Conservation (phyloP, 2,888 invertebrate species). For the Drosophila paranaensis region DNA sequence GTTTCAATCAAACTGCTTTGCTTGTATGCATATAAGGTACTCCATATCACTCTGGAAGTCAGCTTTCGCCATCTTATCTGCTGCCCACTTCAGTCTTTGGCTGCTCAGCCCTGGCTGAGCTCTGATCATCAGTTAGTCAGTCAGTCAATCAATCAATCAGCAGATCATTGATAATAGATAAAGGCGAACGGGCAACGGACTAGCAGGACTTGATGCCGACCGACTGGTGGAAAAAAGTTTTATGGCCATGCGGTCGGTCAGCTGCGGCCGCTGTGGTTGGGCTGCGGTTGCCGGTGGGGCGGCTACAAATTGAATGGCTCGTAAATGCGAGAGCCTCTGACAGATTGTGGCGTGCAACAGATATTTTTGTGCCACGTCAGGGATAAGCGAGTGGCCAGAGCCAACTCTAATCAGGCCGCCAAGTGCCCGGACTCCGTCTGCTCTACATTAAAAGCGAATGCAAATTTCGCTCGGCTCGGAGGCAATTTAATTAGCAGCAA, state of each 20-base stretch:
- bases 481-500: constrained; percentile 78
- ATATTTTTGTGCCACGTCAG: constrained; percentile 61
- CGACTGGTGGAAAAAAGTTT: constrained; percentile 5
- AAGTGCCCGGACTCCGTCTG: constrained; percentile 22
- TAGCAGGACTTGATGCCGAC: background rate
- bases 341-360: constrained; percentile 39
- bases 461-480: constrained; percentile 57
- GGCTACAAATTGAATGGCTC: constrained; percentile 46
- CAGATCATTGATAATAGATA: constrained; percentile 2
- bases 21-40: too few relatives aligned
- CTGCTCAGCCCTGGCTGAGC: background rate
- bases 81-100: too few relatives aligned
- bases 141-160: constrained; percentile 4
- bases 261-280: background rate
- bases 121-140: background rate
- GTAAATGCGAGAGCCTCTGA: constrained; percentile 46
- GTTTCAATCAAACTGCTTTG: too few relatives aligned
- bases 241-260: constrained; percentile 9
- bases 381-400: constrained; percentile 49
- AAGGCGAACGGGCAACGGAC: background rate
- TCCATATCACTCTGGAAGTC: too few relatives aligned
- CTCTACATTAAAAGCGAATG: constrained; percentile 74
- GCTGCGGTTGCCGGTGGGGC: constrained; percentile 25
- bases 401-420: constrained; percentile 26
- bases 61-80: too few relatives aligned